A percentile compares a stretch with the other conserved stretches of the same genome.
These are phyloP conservation scores for Agraylea sexmaculata DNA, from an alignment of 1,140 invertebrate species.

Conservation along the genomic window DNA sequence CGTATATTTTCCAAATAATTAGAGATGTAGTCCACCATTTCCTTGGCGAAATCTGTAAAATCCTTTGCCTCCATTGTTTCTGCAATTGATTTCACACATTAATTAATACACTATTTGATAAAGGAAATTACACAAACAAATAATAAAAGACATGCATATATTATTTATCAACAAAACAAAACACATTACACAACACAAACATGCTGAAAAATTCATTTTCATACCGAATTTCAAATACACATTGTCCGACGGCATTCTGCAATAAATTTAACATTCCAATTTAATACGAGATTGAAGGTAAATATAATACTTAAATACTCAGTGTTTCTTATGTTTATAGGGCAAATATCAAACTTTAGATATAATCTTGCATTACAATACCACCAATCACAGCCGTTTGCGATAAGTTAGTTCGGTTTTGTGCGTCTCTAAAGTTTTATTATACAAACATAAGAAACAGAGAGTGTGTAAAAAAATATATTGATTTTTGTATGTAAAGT, in stretches of 20 bases:
- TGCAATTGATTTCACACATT: constrained; percentile 25
- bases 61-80: constrained; percentile 60
- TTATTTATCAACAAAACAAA: background rate
- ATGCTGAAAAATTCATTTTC: constrained; percentile 4
- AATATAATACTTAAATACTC: too few species aligned
- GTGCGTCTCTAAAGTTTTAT: background rate
- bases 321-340: background rate
- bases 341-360: background rate
- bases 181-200: constrained; percentile 1
- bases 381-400: background rate
- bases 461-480: too few species aligned
- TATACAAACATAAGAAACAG: background rate
- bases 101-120: background rate
- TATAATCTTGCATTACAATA: constrained; percentile 3
- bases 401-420: background rate
- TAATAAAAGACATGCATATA: background rate
- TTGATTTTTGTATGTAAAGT: too few species aligned
- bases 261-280: constrained; percentile 6
- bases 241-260: constrained; percentile 19
- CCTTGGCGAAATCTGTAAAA: constrained; percentile 66
- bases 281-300: too few species aligned
- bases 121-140: constrained; percentile 2
- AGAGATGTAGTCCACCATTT: constrained; percentile 70
- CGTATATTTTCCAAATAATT: constrained; percentile 77
- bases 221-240: constrained; percentile 17